Evolutionary conservation across 1,140 invertebrate species (phyloP).

Genomic region (Drosophila repletoides): DNA sequence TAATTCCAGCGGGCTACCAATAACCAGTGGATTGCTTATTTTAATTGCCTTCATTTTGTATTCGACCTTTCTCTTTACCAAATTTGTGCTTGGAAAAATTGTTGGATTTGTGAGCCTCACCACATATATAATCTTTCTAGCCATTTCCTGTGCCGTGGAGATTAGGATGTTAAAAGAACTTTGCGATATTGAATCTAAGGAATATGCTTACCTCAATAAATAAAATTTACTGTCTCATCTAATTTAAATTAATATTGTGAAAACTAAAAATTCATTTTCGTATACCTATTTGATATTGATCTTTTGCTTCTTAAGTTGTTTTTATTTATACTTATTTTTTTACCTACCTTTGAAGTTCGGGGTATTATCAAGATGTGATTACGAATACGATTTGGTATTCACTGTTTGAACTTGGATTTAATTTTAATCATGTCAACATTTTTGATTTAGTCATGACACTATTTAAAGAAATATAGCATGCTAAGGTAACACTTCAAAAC

Average conservation of each 20-base stretch:
- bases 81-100: conserved; percentile 86
- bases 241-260: background rate
- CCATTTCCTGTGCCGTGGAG: conserved; percentile 89
- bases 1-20: conserved; percentile 89
- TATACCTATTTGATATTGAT: too few species aligned
- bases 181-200: conserved; percentile 82
- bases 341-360: background rate
- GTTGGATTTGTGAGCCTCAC: conserved; percentile 88
- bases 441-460: too few species aligned
- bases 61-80: conserved; percentile 82
- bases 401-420: too few species aligned
- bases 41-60: conserved; percentile 88
- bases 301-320: background rate
- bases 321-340: background rate
- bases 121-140: conserved; percentile 88
- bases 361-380: conserved; percentile 13
- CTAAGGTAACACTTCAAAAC: too few species aligned
- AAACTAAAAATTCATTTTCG: too few species aligned
- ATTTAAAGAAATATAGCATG: background rate
- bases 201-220: background rate
- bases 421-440: too few species aligned
- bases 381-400: background rate
- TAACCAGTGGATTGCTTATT: conserved; percentile 89
- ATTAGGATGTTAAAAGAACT: conserved; percentile 88
- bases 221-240: background rate